Percentiles rank a stretch among this genome's conserved stretches.
These are phyloP conservation scores for Otis tarda DNA, from an alignment of 2,113 vertebrate species.

Conservation along the genomic window DNA sequence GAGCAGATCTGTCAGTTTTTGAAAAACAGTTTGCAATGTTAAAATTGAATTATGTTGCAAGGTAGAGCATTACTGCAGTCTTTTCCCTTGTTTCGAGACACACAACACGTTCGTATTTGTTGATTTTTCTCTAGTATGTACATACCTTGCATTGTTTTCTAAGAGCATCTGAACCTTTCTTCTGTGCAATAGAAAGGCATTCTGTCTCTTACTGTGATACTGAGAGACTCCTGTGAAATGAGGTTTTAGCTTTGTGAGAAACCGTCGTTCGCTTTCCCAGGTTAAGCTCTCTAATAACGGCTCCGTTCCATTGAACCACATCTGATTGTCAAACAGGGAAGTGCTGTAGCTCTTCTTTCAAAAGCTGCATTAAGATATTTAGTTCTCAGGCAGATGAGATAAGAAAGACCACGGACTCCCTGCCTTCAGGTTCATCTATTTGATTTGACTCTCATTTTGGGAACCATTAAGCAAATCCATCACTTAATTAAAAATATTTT, in stretches of 20 bases:
- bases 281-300: not conserved
- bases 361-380: not conserved
- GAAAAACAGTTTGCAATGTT: constrained; percentile 12
- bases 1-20: constrained; percentile 23
- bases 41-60: constrained; percentile 20
- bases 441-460: not conserved
- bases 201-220: not conserved
- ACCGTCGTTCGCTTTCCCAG: not conserved
- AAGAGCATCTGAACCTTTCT: not conserved
- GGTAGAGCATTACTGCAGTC: not conserved
- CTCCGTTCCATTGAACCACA: not conserved
- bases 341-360: not conserved
- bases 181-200: not conserved
- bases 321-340: not conserved
- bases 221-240: not conserved
- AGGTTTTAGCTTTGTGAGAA: not conserved
- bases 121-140: not conserved
- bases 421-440: not conserved
- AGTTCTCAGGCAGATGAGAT: not conserved
- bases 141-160: not conserved
- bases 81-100: not conserved
- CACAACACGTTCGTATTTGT: not conserved
- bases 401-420: not conserved
- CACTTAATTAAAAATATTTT: not conserved
- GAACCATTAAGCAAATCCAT: not conserved